Evolutionary conservation across 2,797 vertebrate genomes (phyloP).

Genomic region (Sorex maritimensis): DNA sequence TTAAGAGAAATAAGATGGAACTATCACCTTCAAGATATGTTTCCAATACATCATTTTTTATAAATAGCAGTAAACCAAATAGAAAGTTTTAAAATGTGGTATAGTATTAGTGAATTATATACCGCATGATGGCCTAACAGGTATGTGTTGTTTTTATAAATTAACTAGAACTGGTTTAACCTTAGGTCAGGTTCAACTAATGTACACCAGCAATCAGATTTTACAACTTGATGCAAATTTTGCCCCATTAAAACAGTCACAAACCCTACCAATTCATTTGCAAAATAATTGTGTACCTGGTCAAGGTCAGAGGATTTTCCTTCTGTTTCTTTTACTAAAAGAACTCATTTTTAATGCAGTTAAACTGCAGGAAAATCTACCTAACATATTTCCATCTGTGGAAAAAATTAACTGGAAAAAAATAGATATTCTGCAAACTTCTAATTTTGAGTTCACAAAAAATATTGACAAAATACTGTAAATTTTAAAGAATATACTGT

Average conservation of each 20-base stretch:
- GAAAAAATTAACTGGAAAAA: slow-evolving; percentile 54
- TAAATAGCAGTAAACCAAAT: slow-evolving; percentile 85
- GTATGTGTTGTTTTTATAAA: slow-evolving; percentile 88
- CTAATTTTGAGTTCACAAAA: slow-evolving; percentile 21
- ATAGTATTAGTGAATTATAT: slow-evolving; percentile 90
- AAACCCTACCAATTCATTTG: slow-evolving; percentile 84
- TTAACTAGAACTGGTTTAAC: slow-evolving; percentile 87
- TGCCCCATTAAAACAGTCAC: slow-evolving; percentile 87
- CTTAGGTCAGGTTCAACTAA: slow-evolving; percentile 83
- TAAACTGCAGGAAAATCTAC: slow-evolving; percentile 56
- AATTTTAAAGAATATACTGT: background rate
- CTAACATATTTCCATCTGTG: slow-evolving; percentile 55
- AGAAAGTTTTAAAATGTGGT: slow-evolving; percentile 82
- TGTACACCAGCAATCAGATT: slow-evolving; percentile 77
- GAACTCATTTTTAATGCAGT: slow-evolving; percentile 35
- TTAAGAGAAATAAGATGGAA: slow-evolving; percentile 35
- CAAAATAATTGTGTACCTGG: slow-evolving; percentile 88
- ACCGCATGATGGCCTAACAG: slow-evolving; percentile 86
- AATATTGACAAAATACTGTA: slow-evolving; percentile 24
- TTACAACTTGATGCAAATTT: slow-evolving; percentile 85
- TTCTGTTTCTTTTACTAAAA: slow-evolving; percentile 43
- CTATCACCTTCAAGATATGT: slow-evolving; percentile 39
- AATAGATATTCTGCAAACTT: background rate
- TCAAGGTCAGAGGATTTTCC: slow-evolving; percentile 87
- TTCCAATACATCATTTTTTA: slow-evolving; percentile 68